A percentile compares a stretch with the other conserved stretches of the same genome.
Evolutionary conservation across 2,888 invertebrate genomes (phyloP).

Genomic region (Pristionchus exspectatus): DNA sequence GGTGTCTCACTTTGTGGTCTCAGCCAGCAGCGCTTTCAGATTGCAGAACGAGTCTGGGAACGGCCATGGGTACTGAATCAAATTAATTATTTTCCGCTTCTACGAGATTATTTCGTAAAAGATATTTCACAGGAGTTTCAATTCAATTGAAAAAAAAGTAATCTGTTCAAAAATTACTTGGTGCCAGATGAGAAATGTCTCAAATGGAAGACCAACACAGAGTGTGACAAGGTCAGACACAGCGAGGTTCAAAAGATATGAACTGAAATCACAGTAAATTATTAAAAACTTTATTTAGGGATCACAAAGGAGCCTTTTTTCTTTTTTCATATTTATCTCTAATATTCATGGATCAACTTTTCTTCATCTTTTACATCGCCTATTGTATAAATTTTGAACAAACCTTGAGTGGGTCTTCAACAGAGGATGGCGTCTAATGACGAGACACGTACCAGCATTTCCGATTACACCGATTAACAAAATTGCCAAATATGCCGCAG

Average conservation of each 20-base stretch:
- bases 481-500: slow-evolving; percentile 63
- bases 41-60: slow-evolving; percentile 72
- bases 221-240: slow-evolving; percentile 69
- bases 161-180: slow-evolving; percentile 43
- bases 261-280: slow-evolving; percentile 55
- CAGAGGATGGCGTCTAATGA: slow-evolving; percentile 69
- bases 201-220: slow-evolving; percentile 70
- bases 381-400: not conserved
- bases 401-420: slow-evolving; percentile 68
- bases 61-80: slow-evolving; percentile 67
- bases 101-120: not conserved
- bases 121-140: not conserved
- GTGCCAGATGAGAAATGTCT: slow-evolving; percentile 68
- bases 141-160: too few species aligned
- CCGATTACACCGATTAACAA: slow-evolving; percentile 68
- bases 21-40: slow-evolving; percentile 67
- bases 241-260: slow-evolving; percentile 69
- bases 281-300: not conserved
- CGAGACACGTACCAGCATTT: slow-evolving; percentile 66
- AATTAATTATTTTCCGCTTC: not conserved
- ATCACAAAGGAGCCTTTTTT: too few species aligned
- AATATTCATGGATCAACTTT: too few species aligned
- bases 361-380: too few species aligned
- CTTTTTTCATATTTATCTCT: too few species aligned
- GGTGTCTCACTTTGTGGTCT: slow-evolving; percentile 67